Conservation (phyloP, 2,797 vertebrate genomes). For the Trematomus bernacchii region DNA sequence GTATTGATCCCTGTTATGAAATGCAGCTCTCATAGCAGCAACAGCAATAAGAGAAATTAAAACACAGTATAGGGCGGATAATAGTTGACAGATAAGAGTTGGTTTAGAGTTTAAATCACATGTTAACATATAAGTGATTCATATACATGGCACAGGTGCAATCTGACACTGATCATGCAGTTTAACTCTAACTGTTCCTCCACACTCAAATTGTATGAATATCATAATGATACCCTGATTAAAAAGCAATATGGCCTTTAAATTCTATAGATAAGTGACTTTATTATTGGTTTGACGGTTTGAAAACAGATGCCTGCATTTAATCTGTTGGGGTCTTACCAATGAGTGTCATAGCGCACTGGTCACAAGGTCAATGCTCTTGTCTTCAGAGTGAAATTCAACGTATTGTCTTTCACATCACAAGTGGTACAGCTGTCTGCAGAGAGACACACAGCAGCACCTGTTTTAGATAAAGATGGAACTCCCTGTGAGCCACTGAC, state of each 20-base stretch:
- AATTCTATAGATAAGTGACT: background rate
- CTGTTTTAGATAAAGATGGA: conserved; percentile 63
- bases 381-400: conserved; percentile 63
- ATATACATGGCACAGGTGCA: background rate
- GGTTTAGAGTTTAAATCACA: background rate
- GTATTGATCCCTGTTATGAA: too few relatives aligned
- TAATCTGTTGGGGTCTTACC: conserved; percentile 27
- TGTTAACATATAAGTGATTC: background rate
- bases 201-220: background rate
- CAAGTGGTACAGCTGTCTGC: conserved; percentile 69
- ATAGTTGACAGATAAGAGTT: background rate
- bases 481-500: conserved; percentile 16
- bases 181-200: background rate
- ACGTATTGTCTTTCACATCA: conserved; percentile 79
- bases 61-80: too few relatives aligned
- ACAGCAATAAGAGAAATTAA: too few relatives aligned
- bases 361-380: conserved; percentile 61
- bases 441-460: conserved; percentile 59
- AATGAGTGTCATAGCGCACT: conserved; percentile 29
- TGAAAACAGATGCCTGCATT: conserved; percentile 9
- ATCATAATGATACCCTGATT: background rate
- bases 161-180: background rate
- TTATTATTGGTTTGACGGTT: background rate
- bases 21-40: too few relatives aligned
- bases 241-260: background rate